Conservation (phyloP, 2,113 vertebrate genomes). For the Pachypanchax playfairii region DNA sequence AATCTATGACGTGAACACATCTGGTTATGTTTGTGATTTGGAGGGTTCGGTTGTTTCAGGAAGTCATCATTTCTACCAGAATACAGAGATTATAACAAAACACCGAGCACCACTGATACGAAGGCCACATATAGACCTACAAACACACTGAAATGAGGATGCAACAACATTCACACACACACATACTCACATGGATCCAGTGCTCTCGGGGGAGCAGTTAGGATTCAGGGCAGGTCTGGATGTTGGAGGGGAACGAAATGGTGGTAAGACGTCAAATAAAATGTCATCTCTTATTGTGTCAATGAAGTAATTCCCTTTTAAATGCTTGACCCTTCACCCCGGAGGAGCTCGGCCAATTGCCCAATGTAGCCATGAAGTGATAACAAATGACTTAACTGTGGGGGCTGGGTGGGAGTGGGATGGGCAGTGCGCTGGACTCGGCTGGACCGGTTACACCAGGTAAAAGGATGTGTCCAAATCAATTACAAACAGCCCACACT, state of each 20-base stretch:
- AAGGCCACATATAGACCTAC: neutral
- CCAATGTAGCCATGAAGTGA: slow-evolving; percentile 58
- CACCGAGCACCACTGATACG: too few species aligned
- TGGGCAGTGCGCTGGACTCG: neutral
- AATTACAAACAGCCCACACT: slow-evolving; percentile 6
- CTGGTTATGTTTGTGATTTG: too few species aligned
- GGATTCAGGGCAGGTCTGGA: slow-evolving; percentile 57
- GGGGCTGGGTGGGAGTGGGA: neutral
- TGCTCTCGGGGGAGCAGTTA: slow-evolving; percentile 72
- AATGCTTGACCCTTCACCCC: slow-evolving; percentile 75
- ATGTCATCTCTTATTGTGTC: slow-evolving; percentile 83
- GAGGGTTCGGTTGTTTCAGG: too few species aligned
- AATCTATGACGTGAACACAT: too few species aligned
- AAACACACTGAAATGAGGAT: slow-evolving; percentile 1
- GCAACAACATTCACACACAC: slow-evolving; percentile 18
- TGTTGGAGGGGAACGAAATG: slow-evolving; percentile 61
- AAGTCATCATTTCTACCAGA: too few species aligned
- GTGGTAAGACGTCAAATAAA: slow-evolving; percentile 80
- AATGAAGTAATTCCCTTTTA: slow-evolving; percentile 83
- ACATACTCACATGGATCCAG: slow-evolving; percentile 24
- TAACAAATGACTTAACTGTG: slow-evolving; percentile 61
- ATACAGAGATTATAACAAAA: too few species aligned
- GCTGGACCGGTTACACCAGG: slow-evolving; percentile 16
- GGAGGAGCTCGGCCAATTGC: slow-evolving; percentile 63
- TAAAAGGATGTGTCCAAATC: slow-evolving; percentile 31